Conservation (phyloP, 1,140 invertebrate species). For the Philopotamus ludificatus region DNA sequence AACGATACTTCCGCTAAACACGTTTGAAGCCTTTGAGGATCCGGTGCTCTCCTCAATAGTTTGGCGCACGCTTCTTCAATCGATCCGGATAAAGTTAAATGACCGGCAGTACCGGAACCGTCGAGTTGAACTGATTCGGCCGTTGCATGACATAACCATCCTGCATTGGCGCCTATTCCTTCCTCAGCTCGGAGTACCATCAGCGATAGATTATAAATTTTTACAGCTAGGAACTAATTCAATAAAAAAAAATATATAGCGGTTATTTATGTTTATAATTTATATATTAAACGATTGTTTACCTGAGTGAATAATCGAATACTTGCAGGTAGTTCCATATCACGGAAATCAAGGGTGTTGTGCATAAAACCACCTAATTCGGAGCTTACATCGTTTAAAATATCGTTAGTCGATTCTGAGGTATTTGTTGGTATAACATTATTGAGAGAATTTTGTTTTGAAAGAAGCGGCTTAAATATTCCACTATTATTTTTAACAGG, state of each 20-base stretch:
- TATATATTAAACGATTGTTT: slow-evolving; percentile 29
- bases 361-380: slow-evolving; percentile 42
- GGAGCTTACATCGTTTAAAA: slow-evolving; percentile 5
- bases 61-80: slow-evolving; percentile 57
- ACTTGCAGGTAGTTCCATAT: slow-evolving; percentile 72
- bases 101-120: slow-evolving; percentile 61
- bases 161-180: slow-evolving; percentile 55
- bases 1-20: slow-evolving; percentile 70
- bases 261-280: slow-evolving; percentile 18
- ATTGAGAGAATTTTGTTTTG: slow-evolving; percentile 50
- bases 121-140: slow-evolving; percentile 76
- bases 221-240: slow-evolving; percentile 79
- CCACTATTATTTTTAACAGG: slow-evolving; percentile 47
- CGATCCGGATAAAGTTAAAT: slow-evolving; percentile 69
- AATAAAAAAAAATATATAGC: slow-evolving; percentile 27
- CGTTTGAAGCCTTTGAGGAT: slow-evolving; percentile 48
- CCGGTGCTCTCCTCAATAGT: slow-evolving; percentile 38
- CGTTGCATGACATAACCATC: slow-evolving; percentile 74
- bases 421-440: slow-evolving; percentile 25
- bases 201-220: slow-evolving; percentile 78
- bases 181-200: slow-evolving; percentile 64
- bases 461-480: slow-evolving; percentile 50
- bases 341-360: slow-evolving; percentile 65
- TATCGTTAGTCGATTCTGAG: slow-evolving; percentile 8
- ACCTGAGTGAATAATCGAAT: slow-evolving; percentile 82